Evolutionary conservation across 2,113 vertebrate species (phyloP), one percentile per base, ranked within the genome.

Genomic region (Daubentonia madagascariensis): DNA sequence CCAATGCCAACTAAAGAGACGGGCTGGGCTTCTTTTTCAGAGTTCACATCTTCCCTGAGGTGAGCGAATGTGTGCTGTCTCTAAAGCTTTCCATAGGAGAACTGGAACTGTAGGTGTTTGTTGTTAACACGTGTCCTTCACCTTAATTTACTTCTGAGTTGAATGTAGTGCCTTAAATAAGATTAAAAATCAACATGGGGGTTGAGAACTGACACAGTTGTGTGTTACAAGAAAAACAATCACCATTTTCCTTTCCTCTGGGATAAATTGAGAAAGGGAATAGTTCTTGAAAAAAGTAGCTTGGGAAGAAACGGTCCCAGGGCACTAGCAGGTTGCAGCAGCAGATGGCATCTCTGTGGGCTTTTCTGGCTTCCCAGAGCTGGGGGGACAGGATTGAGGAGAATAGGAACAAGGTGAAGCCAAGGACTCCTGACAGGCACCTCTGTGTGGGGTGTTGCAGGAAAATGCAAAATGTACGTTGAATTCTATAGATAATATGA

Each of bases 21-120:
- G 0, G 99, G 99, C 94, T 99, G 99, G 99, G 99, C 99, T 43
- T 99, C 99, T 14, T 99, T 99, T 98, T 99, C 99, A 8, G 99
- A 99, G 97, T 99, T 99, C 97, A 98, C 99, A 0, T 98, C 99
- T 5, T 97, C 98, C 63, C 98, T 99, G 98, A 99, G 99, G 99
- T 99, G 96, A 97, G 97, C 11, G 0, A 14, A 0, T 0, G 0
- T 0, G 14, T 6, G 1, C 17, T 16, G 1, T 43, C 59, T 22
- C 73, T 9, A 1, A 2, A 1, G 28, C 32, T 37, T 28, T 48
- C 25, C 20, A 0, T 1, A 0, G 8, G 57, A 4, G 35, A 37
- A 3, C 10, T 1, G 22, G 59, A 35, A 10, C 0, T 17, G 10
- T 40, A 0, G 12, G 16, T 13, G 12, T 73, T 65, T n/a, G 28